Evolutionary conservation across 2,888 invertebrate species (phyloP).

Genomic region (Drosophila tripunctata): DNA sequence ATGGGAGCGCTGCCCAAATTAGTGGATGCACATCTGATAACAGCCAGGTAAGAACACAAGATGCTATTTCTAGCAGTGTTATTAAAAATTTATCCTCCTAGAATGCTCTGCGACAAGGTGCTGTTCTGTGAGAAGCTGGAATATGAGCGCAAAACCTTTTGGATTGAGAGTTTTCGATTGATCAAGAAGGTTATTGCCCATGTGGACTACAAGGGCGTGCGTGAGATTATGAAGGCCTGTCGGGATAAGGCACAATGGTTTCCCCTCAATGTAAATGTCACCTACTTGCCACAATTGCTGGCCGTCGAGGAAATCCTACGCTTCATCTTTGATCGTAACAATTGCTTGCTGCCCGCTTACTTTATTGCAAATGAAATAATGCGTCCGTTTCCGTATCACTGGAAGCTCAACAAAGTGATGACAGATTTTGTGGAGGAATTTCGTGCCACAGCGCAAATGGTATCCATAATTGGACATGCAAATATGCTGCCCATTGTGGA

Average conservation of each 20-base stretch:
- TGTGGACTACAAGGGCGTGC: constrained; percentile 97
- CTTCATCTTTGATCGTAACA: constrained; percentile 96
- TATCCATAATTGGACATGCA: constrained; percentile 95
- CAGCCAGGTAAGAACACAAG: constrained; percentile 87
- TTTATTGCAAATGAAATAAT: constrained; percentile 97
- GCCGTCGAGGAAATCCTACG: constrained; percentile 92
- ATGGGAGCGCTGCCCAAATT: constrained; percentile 90
- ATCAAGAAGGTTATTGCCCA: constrained; percentile 94
- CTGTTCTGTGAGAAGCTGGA: constrained; percentile 92
- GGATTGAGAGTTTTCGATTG: constrained; percentile 94
- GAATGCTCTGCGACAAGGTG: constrained; percentile 94
- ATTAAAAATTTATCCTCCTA: constrained; percentile 71
- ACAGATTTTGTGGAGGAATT: constrained; percentile 97
- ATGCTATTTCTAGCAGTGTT: not conserved
- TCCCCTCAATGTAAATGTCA: constrained; percentile 91
- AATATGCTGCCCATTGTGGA: constrained; percentile 97
- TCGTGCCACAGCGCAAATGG: constrained; percentile 97
- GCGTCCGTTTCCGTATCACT: constrained; percentile 90
- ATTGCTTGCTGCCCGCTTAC: constrained; percentile 96
- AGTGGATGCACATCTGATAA: constrained; percentile 89
- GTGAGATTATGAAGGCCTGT: constrained; percentile 96
- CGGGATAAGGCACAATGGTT: constrained; percentile 94
- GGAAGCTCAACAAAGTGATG: constrained; percentile 94
- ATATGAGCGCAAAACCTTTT: constrained; percentile 92
- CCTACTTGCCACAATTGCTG: constrained; percentile 92